A percentile compares a stretch with the other conserved stretches of the same genome.
phyloP scores from a whole-genome alignment of 2,113 vertebrate genomes.

The Alligator sinensis region DNA sequence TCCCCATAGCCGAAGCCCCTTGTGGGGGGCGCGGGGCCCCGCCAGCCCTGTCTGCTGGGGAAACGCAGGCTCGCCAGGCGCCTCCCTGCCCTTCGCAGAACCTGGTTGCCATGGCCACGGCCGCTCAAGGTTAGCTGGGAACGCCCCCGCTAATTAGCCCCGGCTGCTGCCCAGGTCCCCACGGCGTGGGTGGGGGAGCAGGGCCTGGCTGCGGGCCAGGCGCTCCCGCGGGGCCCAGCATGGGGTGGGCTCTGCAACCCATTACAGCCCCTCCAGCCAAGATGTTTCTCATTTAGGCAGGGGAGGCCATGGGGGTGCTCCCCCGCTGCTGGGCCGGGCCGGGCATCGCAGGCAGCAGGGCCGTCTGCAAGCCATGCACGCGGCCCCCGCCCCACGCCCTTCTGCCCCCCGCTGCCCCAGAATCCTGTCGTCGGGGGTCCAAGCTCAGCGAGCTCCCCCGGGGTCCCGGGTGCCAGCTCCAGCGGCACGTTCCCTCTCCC shows the following conservation, averaged over 20 bases:
- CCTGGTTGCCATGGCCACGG: not conserved
- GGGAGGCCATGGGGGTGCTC: no score
- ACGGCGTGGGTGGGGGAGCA: no score
- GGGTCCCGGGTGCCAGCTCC: no score
- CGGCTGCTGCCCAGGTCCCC: not conserved
- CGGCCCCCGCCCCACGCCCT: no score
- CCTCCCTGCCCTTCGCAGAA: not conserved
- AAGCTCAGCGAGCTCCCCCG: no score
- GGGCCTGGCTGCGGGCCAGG: not conserved
- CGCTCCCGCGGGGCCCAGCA: not conserved
- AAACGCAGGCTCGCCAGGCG: rapidly evolving
- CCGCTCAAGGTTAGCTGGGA: not conserved
- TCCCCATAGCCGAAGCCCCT: not conserved
- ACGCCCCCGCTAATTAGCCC: not conserved
- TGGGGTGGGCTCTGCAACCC: not conserved
- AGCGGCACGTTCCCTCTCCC: no score
- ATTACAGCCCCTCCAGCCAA: not conserved
- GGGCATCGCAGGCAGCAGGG: not conserved
- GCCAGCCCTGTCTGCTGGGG: not conserved
- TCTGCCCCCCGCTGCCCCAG: no score
- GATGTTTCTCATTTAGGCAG: not conserved
- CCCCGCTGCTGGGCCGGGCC: not conserved
- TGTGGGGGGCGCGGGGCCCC: rapidly evolving
- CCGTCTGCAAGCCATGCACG: no score
- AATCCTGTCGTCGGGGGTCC: no score